A percentile compares a stretch with the other conserved stretches of the same genome.
These are phyloP conservation scores for Idaea biselata DNA, from an alignment of 2,888 invertebrate species.

Conservation along the genomic window DNA sequence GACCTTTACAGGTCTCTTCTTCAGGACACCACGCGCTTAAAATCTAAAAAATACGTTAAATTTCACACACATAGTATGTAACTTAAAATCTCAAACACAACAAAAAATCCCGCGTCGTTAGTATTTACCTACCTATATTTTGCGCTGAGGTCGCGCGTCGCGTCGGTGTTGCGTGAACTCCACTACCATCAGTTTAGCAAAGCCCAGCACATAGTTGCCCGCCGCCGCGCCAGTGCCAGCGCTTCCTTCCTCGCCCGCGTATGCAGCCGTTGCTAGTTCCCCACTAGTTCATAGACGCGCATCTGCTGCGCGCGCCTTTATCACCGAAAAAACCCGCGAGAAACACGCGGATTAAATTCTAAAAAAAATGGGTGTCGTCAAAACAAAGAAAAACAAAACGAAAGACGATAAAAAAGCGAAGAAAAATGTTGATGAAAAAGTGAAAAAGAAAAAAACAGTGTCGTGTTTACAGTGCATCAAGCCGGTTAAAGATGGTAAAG, in stretches of 20 bases:
- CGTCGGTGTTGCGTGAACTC: no score
- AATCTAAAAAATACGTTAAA: no score
- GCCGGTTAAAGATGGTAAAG: conserved; percentile 70
- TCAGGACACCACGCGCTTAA: no score
- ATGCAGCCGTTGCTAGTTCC: conserved; percentile 74
- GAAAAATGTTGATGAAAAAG: conserved; percentile 65
- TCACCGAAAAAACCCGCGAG: conserved; percentile 35
- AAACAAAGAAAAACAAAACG: conserved; percentile 63
- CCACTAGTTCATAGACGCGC: conserved; percentile 75
- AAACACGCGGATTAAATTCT: conserved; percentile 18
- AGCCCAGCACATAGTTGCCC: background rate
- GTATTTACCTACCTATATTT: no score
- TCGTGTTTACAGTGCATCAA: conserved; percentile 79
- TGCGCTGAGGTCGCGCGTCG: no score
- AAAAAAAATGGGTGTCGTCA: conserved; percentile 71
- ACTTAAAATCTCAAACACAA: no score
- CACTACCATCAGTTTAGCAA: background rate
- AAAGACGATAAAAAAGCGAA: conserved; percentile 53
- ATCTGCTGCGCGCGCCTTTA: conserved; percentile 48
- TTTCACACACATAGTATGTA: no score
- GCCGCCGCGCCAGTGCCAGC: conserved; percentile 45
- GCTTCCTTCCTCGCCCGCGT: conserved; percentile 64
- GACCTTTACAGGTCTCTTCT: no score
- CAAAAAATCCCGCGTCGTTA: no score
- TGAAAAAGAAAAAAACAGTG: conserved; percentile 75